A percentile compares a stretch with the other conserved stretches of the same genome.
Conservation (phyloP, 1,140 invertebrate species). For the Ruditapes philippinarum region DNA sequence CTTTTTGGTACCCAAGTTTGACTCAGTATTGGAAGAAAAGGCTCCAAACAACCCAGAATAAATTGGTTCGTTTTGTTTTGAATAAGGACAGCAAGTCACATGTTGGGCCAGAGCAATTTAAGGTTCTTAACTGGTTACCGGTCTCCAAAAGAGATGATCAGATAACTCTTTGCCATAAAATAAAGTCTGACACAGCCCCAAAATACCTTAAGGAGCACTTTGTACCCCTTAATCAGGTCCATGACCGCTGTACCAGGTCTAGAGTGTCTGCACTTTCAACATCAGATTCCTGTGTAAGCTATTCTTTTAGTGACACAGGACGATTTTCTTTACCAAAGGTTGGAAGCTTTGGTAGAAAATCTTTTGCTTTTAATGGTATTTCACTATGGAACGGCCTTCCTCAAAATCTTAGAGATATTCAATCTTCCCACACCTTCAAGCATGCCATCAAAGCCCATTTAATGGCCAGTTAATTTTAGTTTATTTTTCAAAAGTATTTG, state of each 20-base stretch:
- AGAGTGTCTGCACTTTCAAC: not conserved
- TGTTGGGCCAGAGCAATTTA: conserved; percentile 9
- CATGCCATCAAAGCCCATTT: conserved; percentile 3
- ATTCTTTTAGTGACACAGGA: not conserved
- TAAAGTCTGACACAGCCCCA: not conserved
- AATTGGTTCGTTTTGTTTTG: conserved; percentile 31
- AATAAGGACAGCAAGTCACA: conserved; percentile 10
- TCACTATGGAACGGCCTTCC: conserved; percentile 31
- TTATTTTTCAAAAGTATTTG: no score
- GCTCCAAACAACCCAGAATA: conserved; percentile 28
- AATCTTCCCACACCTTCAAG: not conserved
- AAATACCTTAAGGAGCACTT: conserved; percentile 2
- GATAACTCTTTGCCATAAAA: conserved; percentile 16
- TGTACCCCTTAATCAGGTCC: not conserved
- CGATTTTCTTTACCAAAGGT: not conserved
- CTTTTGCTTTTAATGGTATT: conserved; percentile 1
- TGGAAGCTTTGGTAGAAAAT: conserved; percentile 15
- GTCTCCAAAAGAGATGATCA: conserved; percentile 15
- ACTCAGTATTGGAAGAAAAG: conserved; percentile 12
- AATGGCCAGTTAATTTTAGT: not conserved
- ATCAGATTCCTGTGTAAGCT: not conserved
- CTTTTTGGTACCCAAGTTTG: conserved; percentile 23
- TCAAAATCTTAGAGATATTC: conserved; percentile 7
- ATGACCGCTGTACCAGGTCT: not conserved
- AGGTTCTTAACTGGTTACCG: conserved; percentile 18